Conservation (phyloP, 2,888 invertebrate genomes). For the Acutogordius australiensis region DNA sequence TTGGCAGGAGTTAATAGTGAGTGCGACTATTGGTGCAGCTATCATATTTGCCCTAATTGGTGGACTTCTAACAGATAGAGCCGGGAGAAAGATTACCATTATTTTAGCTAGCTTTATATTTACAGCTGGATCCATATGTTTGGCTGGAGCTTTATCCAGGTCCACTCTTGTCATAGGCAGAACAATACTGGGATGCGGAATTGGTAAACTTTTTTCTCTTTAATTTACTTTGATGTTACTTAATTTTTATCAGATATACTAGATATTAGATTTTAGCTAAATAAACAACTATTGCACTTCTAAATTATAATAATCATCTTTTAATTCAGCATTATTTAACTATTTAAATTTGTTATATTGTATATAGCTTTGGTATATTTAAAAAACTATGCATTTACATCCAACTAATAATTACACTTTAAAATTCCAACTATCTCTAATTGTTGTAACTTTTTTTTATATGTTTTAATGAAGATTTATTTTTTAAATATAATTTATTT, state of each 20-base stretch:
- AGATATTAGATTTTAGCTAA: too few species aligned
- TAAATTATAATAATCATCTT: too few species aligned
- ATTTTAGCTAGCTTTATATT: constrained; percentile 27
- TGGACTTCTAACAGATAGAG: constrained; percentile 26
- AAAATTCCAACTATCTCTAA: not conserved
- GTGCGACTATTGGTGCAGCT: constrained; percentile 26
- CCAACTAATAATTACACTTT: not conserved
- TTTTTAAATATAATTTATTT: too few species aligned
- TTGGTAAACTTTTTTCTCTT: constrained; percentile 23
- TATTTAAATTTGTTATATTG: not conserved
- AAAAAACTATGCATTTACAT: not conserved
- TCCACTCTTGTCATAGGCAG: constrained; percentile 25
- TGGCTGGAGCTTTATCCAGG: constrained; percentile 23
- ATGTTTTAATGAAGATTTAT: too few species aligned
- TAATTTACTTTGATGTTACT: not conserved
- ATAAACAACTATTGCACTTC: too few species aligned
- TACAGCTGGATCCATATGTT: constrained; percentile 26
- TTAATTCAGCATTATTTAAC: too few species aligned
- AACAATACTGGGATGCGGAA: constrained; percentile 26
- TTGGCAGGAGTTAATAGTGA: constrained; percentile 28
- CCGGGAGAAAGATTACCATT: constrained; percentile 29
- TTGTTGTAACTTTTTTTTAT: not conserved
- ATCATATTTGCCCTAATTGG: constrained; percentile 25
- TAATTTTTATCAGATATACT: too few species aligned
- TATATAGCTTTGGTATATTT: not conserved